Evolutionary conservation across 2,888 invertebrate genomes (phyloP), one percentile per base, ranked within the genome.

Genomic region (Pharmacophagus antenor): DNA sequence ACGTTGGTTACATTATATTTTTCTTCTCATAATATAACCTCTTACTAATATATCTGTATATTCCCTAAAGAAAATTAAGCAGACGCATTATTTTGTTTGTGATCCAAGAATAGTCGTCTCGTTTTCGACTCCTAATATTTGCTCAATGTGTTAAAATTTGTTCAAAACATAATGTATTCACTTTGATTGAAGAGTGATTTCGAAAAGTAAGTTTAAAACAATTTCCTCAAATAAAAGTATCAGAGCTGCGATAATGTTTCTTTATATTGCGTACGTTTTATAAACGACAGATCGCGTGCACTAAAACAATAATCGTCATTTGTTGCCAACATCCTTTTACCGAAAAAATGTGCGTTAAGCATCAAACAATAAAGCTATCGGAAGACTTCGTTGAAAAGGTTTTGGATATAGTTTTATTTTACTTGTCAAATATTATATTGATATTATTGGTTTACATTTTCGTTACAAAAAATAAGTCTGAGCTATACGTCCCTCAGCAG

Each of bases 221-320:
- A 68, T 75, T 71, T 75, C 70, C 63, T 67, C 70, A 76, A 76
- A 77, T 69, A 76, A 79, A 74, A 70, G 65, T 79, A 78, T 71
- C 70, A 67, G 72, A 73, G 66, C 71, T 70, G 67, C 69, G 70
- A 71, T 75, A 72, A 76, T 72, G 67, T 74, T 78, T 73, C 64
- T 67, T 73, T 76, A 66, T 70, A 70, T 67, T 23, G 42, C 67
- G 58, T 71, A 71, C 71, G 69, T 66, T 72, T 68, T 69, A 68
- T 79, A 83, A 80, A 79, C 66, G 74, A 72, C 74, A 70, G 77
- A 79, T 85, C 82, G 85, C 85, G 84, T 85, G 84, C 74, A 68
- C 72, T 69, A 77, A 83, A 81, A 84, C 82, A 82, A 84, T 84
- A 76, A 82, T 84, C 77, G 72, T 70, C 77, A 71, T 79, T 79